Conservation (phyloP, 2,888 invertebrate species). For the Chironomus riparius region DNA sequence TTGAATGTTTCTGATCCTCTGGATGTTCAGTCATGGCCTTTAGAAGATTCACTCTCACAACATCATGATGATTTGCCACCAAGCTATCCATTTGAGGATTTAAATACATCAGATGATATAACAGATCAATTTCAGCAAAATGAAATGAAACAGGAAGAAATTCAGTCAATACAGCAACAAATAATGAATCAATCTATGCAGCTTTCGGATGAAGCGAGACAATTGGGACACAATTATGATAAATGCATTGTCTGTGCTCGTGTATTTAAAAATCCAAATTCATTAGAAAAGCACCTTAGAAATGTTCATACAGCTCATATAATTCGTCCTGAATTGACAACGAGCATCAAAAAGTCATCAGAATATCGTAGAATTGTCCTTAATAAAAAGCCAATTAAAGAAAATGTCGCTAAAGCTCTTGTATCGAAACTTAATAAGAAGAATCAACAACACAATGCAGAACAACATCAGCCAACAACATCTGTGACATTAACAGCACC, state of each 20-base stretch:
- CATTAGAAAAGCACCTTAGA: conserved; percentile 32
- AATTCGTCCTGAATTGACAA: conserved; percentile 20
- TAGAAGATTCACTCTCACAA: neutral
- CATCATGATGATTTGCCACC: neutral
- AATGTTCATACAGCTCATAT: conserved; percentile 28
- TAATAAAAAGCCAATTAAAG: conserved; percentile 28
- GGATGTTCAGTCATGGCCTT: conserved; percentile 10
- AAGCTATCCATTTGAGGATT: neutral
- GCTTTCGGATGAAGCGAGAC: too few relatives aligned
- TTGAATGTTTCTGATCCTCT: conserved; percentile 17
- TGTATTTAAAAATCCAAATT: conserved; percentile 37
- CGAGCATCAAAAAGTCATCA: conserved; percentile 23
- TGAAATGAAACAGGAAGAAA: neutral
- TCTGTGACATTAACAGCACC: neutral
- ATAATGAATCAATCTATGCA: neutral
- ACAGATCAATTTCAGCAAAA: neutral
- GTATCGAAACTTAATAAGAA: conserved; percentile 29
- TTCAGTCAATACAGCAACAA: neutral
- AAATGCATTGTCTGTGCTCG: conserved; percentile 33
- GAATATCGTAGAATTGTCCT: conserved; percentile 26
- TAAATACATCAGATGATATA: neutral
- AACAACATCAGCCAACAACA: neutral
- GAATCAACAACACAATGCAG: neutral
- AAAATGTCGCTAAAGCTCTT: conserved; percentile 28
- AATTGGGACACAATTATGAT: conserved; percentile 4